Percentiles rank a stretch among this genome's conserved stretches.
phyloP scores from a whole-genome alignment of 2,113 vertebrate genomes.

The Alectura lathami region DNA sequence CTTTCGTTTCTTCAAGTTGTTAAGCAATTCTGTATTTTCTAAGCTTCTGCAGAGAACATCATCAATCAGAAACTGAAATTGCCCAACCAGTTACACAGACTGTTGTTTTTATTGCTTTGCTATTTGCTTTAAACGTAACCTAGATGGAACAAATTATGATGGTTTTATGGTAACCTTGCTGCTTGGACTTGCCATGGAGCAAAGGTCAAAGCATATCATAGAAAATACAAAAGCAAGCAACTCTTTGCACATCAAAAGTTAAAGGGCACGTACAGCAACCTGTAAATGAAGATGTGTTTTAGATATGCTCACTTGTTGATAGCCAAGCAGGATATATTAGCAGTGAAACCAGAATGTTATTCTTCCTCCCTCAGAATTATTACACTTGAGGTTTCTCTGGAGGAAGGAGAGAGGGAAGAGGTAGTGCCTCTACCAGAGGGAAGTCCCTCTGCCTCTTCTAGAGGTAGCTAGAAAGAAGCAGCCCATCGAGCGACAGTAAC shows the following conservation, averaged over 20 bases:
- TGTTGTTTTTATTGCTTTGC: not conserved
- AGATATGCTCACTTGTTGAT: not conserved
- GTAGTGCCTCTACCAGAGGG: not conserved
- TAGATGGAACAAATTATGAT: not conserved
- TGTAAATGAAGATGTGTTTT: not conserved
- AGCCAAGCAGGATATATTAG: not conserved
- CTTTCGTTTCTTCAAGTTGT: constrained; percentile 44
- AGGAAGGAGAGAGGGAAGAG: not conserved
- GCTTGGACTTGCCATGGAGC: not conserved
- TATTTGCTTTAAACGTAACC: not conserved
- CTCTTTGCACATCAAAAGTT: not conserved
- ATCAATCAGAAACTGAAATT: not conserved
- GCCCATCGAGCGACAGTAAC: not conserved
- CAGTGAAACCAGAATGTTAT: not conserved
- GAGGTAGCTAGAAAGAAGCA: not conserved
- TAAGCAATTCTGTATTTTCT: constrained; percentile 53
- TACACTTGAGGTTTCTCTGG: not conserved
- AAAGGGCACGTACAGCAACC: not conserved
- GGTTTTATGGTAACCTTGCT: not conserved
- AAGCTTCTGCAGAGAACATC: constrained; percentile 5
- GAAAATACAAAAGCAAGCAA: not conserved
- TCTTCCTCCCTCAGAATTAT: not conserved
- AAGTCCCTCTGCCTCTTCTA: not conserved
- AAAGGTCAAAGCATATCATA: not conserved
- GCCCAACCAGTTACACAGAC: not conserved